phyloP scores from a whole-genome alignment of 1,140 invertebrate genomes.

The Platorchestia sp. region DNA sequence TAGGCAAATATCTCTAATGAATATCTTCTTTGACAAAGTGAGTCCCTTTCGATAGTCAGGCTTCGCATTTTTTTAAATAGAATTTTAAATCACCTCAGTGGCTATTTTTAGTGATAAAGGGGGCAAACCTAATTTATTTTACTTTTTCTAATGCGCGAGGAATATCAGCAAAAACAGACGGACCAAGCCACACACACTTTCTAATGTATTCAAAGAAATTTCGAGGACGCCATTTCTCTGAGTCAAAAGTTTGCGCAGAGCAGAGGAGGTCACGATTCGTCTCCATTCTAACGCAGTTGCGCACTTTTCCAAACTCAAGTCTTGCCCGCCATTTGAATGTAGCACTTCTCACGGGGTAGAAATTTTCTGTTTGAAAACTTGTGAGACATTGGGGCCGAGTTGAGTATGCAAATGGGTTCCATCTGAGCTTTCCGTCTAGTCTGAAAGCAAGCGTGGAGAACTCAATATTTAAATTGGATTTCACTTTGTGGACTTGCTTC shows the following conservation, averaged over 20 bases:
- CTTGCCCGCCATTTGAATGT: not conserved
- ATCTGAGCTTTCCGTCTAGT: not conserved
- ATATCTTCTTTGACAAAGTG: too few species aligned
- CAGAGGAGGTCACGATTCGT: not conserved
- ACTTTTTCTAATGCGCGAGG: not conserved
- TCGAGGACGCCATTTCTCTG: not conserved
- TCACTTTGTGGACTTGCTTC: not conserved
- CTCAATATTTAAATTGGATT: slow-evolving; percentile 3
- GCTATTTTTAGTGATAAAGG: not conserved
- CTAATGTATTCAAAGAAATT: not conserved
- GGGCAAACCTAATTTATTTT: not conserved
- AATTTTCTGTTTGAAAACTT: not conserved
- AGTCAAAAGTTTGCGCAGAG: not conserved
- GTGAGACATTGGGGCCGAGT: not conserved
- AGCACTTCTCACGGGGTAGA: not conserved
- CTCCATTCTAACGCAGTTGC: not conserved
- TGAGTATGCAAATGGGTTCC: not conserved
- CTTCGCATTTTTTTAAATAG: too few species aligned
- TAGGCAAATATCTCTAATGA: too few species aligned
- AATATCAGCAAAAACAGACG: not conserved
- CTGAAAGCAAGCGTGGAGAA: not conserved
- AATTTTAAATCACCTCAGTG: too few species aligned
- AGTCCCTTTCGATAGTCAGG: too few species aligned
- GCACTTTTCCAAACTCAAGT: not conserved
- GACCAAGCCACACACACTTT: not conserved